These are phyloP conservation scores for Oscarella lobularis DNA, from an alignment of 37 sponge, comb jelly and placozoan genomes.

Conservation along the genomic window DNA sequence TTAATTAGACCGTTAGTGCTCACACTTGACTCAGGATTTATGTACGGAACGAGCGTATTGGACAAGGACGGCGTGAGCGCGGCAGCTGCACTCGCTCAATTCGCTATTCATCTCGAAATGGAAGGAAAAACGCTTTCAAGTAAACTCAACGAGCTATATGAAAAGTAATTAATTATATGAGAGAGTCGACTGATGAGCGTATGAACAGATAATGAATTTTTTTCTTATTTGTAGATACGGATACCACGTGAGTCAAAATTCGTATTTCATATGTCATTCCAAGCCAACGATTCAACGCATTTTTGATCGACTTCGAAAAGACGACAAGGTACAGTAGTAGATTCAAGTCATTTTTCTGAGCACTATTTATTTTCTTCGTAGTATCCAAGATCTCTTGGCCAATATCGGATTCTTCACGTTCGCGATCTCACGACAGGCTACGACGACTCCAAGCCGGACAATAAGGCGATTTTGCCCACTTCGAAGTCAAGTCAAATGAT, in stretches of 20 bases:
- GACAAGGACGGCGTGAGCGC: slow-evolving; percentile 98
- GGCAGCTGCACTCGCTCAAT: slow-evolving; percentile 64
- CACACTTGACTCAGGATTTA: slow-evolving; percentile 44
- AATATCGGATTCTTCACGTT: slow-evolving; percentile 31
- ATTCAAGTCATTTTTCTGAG: not conserved
- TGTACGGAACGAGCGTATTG: slow-evolving; percentile 83
- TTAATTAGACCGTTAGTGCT: not conserved
- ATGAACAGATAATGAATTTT: not conserved
- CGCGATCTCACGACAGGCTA: slow-evolving; percentile 89
- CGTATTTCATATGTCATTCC: slow-evolving; percentile 69
- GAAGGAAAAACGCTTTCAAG: slow-evolving; percentile 41
- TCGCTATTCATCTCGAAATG: slow-evolving; percentile 48
- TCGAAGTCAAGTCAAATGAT: slow-evolving; percentile 72
- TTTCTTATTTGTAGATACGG: slow-evolving; percentile 46
- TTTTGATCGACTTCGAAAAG: slow-evolving; percentile 42
- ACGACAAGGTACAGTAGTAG: slow-evolving; percentile 21
- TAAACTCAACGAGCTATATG: slow-evolving; percentile 57
- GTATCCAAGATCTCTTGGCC: slow-evolving; percentile 54
- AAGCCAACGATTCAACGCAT: slow-evolving; percentile 32
- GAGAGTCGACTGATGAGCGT: no score
- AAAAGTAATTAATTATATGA: slow-evolving; percentile 48
- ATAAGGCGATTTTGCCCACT: slow-evolving; percentile 66
- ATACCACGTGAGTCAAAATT: slow-evolving; percentile 37
- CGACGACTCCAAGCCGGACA: slow-evolving; percentile 64
- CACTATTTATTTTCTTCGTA: slow-evolving; percentile 2